These are phyloP conservation scores for Trissonchulus sp. DNA, from an alignment of 2,888 invertebrate genomes.

Conservation along the genomic window DNA sequence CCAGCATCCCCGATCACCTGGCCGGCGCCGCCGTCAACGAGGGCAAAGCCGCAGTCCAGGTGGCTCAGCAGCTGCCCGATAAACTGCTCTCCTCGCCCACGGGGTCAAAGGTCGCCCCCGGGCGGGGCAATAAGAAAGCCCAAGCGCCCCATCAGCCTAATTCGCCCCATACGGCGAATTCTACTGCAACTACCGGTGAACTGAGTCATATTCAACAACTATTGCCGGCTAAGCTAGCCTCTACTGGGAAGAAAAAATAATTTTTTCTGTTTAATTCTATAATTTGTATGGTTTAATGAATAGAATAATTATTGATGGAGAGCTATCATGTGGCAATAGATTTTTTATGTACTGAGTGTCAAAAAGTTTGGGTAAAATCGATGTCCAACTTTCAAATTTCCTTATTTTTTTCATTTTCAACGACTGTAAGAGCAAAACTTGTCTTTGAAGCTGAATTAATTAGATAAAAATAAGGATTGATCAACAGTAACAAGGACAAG, in stretches of 20 bases:
- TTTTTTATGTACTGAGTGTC: too few relatives aligned
- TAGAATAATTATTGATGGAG: too few relatives aligned
- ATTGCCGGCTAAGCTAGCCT: constrained; percentile 16
- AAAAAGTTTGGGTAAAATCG: too few relatives aligned
- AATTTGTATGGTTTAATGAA: too few relatives aligned
- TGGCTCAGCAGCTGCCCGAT: constrained; percentile 18
- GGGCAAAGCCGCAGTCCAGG: constrained; percentile 1
- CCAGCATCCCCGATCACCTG: not conserved
- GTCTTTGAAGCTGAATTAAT: too few relatives aligned
- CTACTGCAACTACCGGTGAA: not conserved
- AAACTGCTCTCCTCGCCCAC: not conserved
- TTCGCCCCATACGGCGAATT: not conserved
- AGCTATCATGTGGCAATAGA: too few relatives aligned
- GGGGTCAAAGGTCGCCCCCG: not conserved
- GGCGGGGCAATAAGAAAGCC: not conserved
- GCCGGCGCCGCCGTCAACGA: constrained; percentile 26
- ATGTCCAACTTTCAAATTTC: too few relatives aligned
- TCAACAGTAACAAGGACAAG: too few relatives aligned
- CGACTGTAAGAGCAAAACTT: too few relatives aligned
- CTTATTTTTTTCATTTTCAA: too few relatives aligned
- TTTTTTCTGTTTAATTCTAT: too few relatives aligned
- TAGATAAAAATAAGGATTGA: too few relatives aligned
- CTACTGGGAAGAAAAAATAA: constrained; percentile 21
- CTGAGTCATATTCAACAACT: constrained; percentile 1
- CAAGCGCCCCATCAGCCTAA: not conserved